Percentiles rank a stretch among this genome's conserved stretches.
Evolutionary conservation across 1,140 invertebrate genomes (phyloP).

Genomic region (Bombus confusus): DNA sequence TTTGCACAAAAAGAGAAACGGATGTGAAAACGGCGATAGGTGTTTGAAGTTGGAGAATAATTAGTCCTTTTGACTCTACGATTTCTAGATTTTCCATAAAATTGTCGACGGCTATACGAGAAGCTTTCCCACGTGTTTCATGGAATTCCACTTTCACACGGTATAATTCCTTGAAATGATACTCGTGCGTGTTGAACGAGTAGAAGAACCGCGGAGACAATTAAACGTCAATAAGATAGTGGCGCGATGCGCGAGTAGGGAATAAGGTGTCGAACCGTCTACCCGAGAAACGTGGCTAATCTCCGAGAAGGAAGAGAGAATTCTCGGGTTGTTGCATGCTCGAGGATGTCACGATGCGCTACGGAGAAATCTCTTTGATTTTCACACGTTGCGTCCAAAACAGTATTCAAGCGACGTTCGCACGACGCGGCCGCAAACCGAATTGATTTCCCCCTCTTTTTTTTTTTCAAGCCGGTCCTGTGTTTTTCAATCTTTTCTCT

Average conservation of each 20-base stretch:
- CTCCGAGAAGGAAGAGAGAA: slow-evolving; percentile 27
- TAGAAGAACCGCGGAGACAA: not conserved
- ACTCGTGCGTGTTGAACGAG: not conserved
- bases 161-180: slow-evolving; percentile 17
- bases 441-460: slow-evolving; percentile 15
- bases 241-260: not conserved
- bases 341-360: slow-evolving; percentile 14
- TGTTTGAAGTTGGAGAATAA: slow-evolving; percentile 10
- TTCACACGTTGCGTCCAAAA: slow-evolving; percentile 52
- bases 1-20: not conserved
- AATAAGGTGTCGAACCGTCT: slow-evolving; percentile 20
- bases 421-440: slow-evolving; percentile 35
- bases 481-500: not conserved
- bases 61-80: slow-evolving; percentile 29
- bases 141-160: slow-evolving; percentile 34
- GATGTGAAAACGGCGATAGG: not conserved
- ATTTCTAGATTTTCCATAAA: slow-evolving; percentile 51
- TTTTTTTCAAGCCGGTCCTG: not conserved
- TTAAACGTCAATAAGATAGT: slow-evolving; percentile 36
- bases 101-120: not conserved
- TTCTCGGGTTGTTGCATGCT: slow-evolving; percentile 19
- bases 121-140: slow-evolving; percentile 37
- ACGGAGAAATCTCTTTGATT: slow-evolving; percentile 49
- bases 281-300: slow-evolving; percentile 15
- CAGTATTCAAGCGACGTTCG: slow-evolving; percentile 39